A percentile compares a stretch with the other conserved stretches of the same genome.
Conservation (phyloP, 2,797 vertebrate genomes). For the Fratercula arctica region DNA sequence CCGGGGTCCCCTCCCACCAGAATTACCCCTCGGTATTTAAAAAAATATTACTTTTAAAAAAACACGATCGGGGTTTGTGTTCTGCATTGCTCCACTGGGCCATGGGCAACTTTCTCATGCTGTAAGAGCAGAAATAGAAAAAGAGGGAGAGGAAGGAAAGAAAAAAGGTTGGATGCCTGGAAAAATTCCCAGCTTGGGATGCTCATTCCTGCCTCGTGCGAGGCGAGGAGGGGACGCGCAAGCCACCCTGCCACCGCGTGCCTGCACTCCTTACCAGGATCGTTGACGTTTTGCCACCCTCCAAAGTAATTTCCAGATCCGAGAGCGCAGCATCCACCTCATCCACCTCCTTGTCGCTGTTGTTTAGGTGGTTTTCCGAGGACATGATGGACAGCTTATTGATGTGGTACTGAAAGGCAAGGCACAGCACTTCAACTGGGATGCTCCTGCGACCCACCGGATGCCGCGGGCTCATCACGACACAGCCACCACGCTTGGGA, state of each 20-base stretch:
- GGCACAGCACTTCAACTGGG: neutral
- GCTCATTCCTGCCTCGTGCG: rapidly evolving
- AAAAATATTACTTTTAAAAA: neutral
- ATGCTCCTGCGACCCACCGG: rapidly evolving
- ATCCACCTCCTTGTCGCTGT: constrained; percentile 98
- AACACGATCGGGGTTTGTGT: neutral
- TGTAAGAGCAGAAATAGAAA: neutral
- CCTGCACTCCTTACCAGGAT: constrained; percentile 83
- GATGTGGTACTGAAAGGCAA: constrained; percentile 93
- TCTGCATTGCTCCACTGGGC: neutral
- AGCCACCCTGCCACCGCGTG: neutral
- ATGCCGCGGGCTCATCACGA: rapidly evolving
- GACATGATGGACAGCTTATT: constrained; percentile 99
- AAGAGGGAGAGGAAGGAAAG: neutral
- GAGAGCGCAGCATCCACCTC: constrained; percentile 98
- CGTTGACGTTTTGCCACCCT: constrained; percentile 96
- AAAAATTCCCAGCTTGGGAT: neutral
- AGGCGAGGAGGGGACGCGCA: neutral
- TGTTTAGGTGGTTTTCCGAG: constrained; percentile 97
- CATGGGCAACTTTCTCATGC: neutral
- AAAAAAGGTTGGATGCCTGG: neutral
- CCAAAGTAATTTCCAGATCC: constrained; percentile 96
- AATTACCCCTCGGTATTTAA: neutral
- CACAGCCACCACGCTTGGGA: rapidly evolving
- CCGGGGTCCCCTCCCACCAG: rapidly evolving